These are phyloP conservation scores for Ptilodon capucinus DNA, from an alignment of 2,888 invertebrate species.

Conservation along the genomic window DNA sequence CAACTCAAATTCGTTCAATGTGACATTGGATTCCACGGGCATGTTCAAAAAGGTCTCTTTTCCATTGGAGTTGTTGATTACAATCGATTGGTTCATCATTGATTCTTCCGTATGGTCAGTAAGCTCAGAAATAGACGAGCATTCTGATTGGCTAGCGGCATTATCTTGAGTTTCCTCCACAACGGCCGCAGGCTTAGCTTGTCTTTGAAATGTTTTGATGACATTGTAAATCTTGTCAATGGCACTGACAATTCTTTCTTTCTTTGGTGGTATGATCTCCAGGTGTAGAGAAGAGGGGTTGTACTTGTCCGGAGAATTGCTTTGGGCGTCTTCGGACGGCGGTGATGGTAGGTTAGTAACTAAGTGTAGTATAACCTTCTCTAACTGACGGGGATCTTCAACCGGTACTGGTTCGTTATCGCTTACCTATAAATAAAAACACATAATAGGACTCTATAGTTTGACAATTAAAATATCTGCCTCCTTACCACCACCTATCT, in stretches of 20 bases:
- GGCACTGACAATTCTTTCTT: conserved; percentile 58
- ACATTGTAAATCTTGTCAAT: conserved; percentile 65
- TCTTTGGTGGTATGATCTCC: conserved; percentile 58
- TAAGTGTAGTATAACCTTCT: conserved; percentile 86
- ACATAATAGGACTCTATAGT: not conserved
- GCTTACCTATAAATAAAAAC: conserved; percentile 27
- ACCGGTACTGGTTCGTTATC: conserved; percentile 60
- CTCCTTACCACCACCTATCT: too few species aligned
- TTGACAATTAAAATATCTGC: too few species aligned
- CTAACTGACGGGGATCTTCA: conserved; percentile 86
- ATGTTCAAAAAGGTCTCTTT: not conserved
- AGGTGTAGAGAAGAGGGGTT: conserved; percentile 31
- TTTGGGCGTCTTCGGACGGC: not conserved
- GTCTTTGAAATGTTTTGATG: conserved; percentile 38
- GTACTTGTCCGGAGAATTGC: conserved; percentile 6
- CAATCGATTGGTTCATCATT: not conserved
- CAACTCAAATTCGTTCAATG: not conserved
- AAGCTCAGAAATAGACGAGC: not conserved
- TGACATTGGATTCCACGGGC: not conserved
- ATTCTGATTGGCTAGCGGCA: not conserved
- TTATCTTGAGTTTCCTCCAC: not conserved
- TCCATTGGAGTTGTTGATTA: not conserved
- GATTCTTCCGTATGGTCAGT: not conserved
- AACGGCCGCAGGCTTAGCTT: not conserved
- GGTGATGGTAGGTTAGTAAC: conserved; percentile 63